Conservation (phyloP, 2,113 vertebrate genomes). For the Perognathus longimembris region DNA sequence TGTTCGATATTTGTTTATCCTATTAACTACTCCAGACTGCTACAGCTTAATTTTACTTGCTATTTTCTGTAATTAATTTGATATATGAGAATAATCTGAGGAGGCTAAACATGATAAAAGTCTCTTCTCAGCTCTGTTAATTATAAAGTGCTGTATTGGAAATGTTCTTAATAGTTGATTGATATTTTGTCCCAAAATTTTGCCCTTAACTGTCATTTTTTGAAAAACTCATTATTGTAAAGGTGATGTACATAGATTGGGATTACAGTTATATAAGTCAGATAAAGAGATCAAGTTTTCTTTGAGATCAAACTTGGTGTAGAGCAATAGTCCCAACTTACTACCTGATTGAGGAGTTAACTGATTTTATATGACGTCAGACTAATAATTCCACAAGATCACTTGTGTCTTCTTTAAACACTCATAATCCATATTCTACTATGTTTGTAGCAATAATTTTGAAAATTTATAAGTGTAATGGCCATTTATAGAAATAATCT, state of each 20-base stretch:
- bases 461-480: not conserved
- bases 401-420: not conserved
- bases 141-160: slow-evolving; percentile 63
- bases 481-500: not conserved
- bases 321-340: no score
- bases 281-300: no score
- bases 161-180: slow-evolving; percentile 54
- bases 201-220: slow-evolving; percentile 4
- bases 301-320: no score
- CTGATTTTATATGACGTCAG: not conserved
- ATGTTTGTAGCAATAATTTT: no score
- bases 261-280: no score
- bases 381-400: not conserved
- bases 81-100: slow-evolving; percentile 42
- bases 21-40: slow-evolving; percentile 17
- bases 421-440: not conserved
- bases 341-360: not conserved
- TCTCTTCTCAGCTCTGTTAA: not conserved
- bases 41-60: slow-evolving; percentile 52
- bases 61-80: slow-evolving; percentile 61
- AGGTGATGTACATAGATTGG: no score
- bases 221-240: no score
- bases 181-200: slow-evolving; percentile 50
- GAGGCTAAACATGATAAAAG: slow-evolving; percentile 63
- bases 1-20: slow-evolving; percentile 48